Conservation (phyloP, 2,797 vertebrate species). For the Chelidonichthys spinosus region DNA sequence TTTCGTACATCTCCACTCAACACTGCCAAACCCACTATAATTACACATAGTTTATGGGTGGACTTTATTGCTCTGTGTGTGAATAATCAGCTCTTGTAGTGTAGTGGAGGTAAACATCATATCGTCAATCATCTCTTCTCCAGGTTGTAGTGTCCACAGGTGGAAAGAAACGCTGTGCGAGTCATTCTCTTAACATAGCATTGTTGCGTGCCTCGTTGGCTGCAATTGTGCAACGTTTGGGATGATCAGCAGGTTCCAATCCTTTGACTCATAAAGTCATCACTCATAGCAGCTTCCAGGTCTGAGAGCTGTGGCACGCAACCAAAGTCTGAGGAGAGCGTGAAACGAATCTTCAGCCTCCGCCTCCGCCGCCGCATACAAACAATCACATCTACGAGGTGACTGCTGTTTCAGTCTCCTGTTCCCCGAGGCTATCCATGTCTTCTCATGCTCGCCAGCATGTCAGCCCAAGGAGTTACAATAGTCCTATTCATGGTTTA, state of each 20-base stretch:
- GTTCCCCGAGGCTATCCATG: constrained; percentile 42
- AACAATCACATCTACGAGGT: constrained; percentile 3
- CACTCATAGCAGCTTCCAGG: constrained; percentile 46
- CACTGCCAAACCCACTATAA: constrained; percentile 15
- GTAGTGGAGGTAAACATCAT: background rate
- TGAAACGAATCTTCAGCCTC: constrained; percentile 4
- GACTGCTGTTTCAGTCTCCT: constrained; percentile 17
- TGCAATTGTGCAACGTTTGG: constrained; percentile 42
- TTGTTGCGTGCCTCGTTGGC: constrained; percentile 32
- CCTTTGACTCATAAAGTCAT: constrained; percentile 70
- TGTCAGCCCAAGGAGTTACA: constrained; percentile 15
- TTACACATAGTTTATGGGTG: constrained; percentile 20
- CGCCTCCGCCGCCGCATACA: background rate
- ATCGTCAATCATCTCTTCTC: constrained; percentile 16
- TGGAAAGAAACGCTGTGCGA: constrained; percentile 4
- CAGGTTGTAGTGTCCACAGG: constrained; percentile 10
- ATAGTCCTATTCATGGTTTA: constrained; percentile 18
- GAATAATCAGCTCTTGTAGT: constrained; percentile 3
- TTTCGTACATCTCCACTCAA: background rate
- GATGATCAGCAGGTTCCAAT: constrained; percentile 57
- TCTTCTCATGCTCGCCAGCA: constrained; percentile 36
- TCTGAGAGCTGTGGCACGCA: constrained; percentile 60
- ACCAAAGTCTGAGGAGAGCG: constrained; percentile 34
- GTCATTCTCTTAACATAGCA: constrained; percentile 20
- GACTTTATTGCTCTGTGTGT: constrained; percentile 2